These are phyloP conservation scores for Homarus gammarus DNA, from an alignment of 2,888 invertebrate species.

Conservation along the genomic window DNA sequence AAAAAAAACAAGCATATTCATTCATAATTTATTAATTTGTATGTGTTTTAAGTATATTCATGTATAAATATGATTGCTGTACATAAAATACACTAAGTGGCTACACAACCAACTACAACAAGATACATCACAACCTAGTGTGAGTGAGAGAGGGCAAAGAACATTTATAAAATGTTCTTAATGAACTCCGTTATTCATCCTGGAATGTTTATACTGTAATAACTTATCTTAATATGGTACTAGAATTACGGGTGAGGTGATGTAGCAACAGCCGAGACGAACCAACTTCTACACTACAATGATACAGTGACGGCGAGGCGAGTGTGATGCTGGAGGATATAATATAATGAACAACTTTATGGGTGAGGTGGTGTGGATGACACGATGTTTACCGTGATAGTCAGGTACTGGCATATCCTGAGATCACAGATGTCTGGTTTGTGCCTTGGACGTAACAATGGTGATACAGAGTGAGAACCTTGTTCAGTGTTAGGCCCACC, in stretches of 20 bases:
- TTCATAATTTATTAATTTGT: not conserved
- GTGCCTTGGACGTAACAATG: too few relatives aligned
- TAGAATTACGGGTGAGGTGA: too few relatives aligned
- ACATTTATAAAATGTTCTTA: not conserved
- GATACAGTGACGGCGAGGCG: too few relatives aligned
- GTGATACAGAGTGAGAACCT: too few relatives aligned
- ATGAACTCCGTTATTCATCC: not conserved
- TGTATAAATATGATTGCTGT: constrained; percentile 1
- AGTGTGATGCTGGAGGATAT: too few relatives aligned
- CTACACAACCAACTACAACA: not conserved
- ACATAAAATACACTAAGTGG: not conserved
- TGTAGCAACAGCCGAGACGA: too few relatives aligned
- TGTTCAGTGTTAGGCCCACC: too few relatives aligned
- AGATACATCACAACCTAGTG: constrained; percentile 19
- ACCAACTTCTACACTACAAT: too few relatives aligned
- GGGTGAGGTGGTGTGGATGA: too few relatives aligned
- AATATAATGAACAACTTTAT: too few relatives aligned
- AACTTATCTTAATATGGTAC: too few relatives aligned
- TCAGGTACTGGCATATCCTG: not conserved
- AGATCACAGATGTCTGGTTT: not conserved
- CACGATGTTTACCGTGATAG: not conserved
- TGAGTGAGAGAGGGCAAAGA: not conserved
- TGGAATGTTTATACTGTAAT: too few relatives aligned
- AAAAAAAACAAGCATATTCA: not conserved
- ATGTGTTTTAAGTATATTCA: not conserved